phyloP scores from a whole-genome alignment of 2,113 vertebrate genomes.

The Lepisosteus osseus region DNA sequence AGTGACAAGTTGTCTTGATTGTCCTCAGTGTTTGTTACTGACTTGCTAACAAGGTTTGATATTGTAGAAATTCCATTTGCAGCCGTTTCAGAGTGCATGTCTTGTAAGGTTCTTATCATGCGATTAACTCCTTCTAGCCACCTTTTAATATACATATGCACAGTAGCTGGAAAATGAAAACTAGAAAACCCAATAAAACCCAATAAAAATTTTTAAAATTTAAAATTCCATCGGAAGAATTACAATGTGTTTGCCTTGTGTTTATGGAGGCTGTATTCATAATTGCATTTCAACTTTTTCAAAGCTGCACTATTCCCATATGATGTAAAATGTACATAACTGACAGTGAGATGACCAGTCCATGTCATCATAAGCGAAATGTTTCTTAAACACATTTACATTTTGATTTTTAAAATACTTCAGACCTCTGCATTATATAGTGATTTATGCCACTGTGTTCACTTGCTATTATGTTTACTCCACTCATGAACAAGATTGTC shows the following conservation, averaged over 20 bases:
- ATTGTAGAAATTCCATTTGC: constrained; percentile 94
- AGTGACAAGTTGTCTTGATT: constrained; percentile 94
- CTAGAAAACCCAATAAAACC: no score
- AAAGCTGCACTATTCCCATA: neutral
- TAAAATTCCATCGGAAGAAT: no score
- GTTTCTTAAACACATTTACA: constrained; percentile 32
- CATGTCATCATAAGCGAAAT: constrained; percentile 7
- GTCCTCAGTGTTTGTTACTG: constrained; percentile 90
- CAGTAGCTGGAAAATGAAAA: no score
- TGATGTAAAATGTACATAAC: constrained; percentile 18
- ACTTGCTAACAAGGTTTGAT: constrained; percentile 91
- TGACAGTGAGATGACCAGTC: constrained; percentile 26
- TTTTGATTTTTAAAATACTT: constrained; percentile 28
- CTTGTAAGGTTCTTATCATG: constrained; percentile 81
- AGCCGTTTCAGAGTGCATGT: constrained; percentile 84
- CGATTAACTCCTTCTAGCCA: constrained; percentile 72
- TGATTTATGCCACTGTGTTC: constrained; percentile 37
- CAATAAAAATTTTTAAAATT: no score
- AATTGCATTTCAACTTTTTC: constrained; percentile 9
- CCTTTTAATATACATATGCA: constrained; percentile 11
- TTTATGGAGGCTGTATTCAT: neutral
- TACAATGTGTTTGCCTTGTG: no score
- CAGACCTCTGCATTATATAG: constrained; percentile 18
- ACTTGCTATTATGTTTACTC: constrained; percentile 35
- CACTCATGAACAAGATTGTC: constrained; percentile 35